Evolutionary conservation across 2,113 vertebrate species (phyloP).

Genomic region (Pavo muticus): DNA sequence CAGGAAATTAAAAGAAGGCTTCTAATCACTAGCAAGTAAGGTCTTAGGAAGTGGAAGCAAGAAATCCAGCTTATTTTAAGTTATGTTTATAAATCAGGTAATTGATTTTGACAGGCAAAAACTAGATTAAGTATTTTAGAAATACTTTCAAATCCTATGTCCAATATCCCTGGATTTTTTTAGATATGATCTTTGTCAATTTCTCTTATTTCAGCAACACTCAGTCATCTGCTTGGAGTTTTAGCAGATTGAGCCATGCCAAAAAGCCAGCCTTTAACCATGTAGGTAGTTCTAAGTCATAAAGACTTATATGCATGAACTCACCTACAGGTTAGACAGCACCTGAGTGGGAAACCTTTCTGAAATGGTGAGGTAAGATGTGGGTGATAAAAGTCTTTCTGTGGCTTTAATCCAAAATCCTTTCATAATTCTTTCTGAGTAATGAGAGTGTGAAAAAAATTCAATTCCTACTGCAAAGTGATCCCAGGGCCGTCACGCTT

Average conservation of each 20-base stretch:
- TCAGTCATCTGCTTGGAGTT: background rate
- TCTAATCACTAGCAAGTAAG: background rate
- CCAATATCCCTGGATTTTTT: background rate
- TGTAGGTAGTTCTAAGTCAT: background rate
- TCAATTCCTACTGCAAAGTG: constrained; percentile 21
- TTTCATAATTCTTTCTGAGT: constrained; percentile 27
- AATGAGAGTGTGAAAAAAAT: constrained; percentile 10
- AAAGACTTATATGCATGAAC: background rate
- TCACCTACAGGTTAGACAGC: background rate
- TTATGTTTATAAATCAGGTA: background rate
- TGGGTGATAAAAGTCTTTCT: constrained; percentile 16
- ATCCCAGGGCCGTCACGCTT: constrained; percentile 27
- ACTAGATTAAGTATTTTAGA: background rate
- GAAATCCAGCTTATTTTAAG: background rate
- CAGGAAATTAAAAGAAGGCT: background rate
- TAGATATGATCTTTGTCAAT: background rate
- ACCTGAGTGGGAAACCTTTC: background rate
- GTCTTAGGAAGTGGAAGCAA: background rate
- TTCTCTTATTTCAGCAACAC: background rate
- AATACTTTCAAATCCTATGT: background rate
- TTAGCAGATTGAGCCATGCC: background rate
- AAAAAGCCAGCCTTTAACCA: background rate
- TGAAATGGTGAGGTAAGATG: constrained; percentile 10
- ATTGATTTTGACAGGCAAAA: background rate
- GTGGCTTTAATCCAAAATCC: constrained; percentile 29